phyloP scores from a whole-genome alignment of 1,140 invertebrate species.

The Cydia strobilella region DNA sequence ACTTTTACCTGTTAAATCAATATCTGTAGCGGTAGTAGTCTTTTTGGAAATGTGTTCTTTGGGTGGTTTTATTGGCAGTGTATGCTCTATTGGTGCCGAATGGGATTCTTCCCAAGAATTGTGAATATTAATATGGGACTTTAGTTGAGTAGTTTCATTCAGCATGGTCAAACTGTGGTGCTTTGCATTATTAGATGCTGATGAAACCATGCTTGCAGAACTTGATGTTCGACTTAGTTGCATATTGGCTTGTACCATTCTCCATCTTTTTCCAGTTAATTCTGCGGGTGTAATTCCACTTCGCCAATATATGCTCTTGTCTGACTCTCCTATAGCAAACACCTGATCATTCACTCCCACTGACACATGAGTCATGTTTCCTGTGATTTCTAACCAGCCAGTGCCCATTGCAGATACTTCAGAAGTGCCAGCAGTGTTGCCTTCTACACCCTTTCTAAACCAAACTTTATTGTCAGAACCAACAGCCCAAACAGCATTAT shows the following conservation, averaged over 20 bases:
- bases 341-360: slow-evolving; percentile 94
- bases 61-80: slow-evolving; percentile 72
- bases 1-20: slow-evolving; percentile 83
- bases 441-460: slow-evolving; percentile 92
- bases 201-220: slow-evolving; percentile 81
- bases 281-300: slow-evolving; percentile 88
- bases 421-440: slow-evolving; percentile 84
- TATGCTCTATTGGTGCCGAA: slow-evolving; percentile 77
- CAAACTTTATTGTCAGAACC: slow-evolving; percentile 92
- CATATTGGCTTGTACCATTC: slow-evolving; percentile 86
- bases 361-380: slow-evolving; percentile 90
- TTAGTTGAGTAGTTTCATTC: slow-evolving; percentile 65
- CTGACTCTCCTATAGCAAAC: slow-evolving; percentile 81
- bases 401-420: slow-evolving; percentile 87
- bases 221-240: slow-evolving; percentile 90
- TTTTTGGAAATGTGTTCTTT: slow-evolving; percentile 66
- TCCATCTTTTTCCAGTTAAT: slow-evolving; percentile 93
- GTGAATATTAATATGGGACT: slow-evolving; percentile 66
- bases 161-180: slow-evolving; percentile 74
- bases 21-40: slow-evolving; percentile 65
- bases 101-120: slow-evolving; percentile 79
- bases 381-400: slow-evolving; percentile 92
- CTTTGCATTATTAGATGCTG: slow-evolving; percentile 66
- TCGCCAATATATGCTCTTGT: slow-evolving; percentile 89
- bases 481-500: slow-evolving; percentile 92